phyloP scores from a whole-genome alignment of 1,140 invertebrate species.

The Vollenhovia emeryi region DNA sequence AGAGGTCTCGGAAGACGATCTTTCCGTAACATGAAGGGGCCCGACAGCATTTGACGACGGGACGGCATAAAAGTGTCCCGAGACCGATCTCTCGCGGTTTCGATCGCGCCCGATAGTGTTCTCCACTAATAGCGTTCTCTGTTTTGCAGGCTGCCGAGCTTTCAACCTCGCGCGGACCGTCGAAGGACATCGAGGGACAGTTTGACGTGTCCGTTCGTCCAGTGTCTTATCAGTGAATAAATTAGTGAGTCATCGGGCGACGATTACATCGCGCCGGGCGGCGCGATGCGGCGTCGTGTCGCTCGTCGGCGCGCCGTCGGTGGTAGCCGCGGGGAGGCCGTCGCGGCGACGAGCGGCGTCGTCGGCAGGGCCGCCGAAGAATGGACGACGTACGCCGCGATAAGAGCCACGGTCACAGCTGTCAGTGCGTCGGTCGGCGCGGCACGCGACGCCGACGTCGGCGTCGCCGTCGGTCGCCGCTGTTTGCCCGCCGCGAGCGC shows the following conservation, averaged over 20 bases:
- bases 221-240: background rate
- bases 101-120: background rate
- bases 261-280: background rate
- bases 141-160: too few relatives aligned
- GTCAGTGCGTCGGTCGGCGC: conserved; percentile 31
- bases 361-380: conserved; percentile 14
- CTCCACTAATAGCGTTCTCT: too few relatives aligned
- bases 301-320: background rate
- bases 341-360: background rate
- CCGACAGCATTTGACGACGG: background rate
- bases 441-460: conserved; percentile 48
- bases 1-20: background rate
- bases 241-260: background rate
- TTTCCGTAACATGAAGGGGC: background rate
- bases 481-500: background rate
- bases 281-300: conserved; percentile 40
- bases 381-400: conserved; percentile 31
- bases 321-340: background rate
- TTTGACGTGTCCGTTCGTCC: background rate
- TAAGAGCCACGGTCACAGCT: conserved; percentile 25
- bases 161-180: background rate
- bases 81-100: background rate
- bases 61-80: background rate
- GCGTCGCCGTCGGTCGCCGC: conserved; percentile 32
- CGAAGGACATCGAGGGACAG: background rate